phyloP scores from a whole-genome alignment of 2,888 invertebrate species.

The Nephrotoma flavescens region DNA sequence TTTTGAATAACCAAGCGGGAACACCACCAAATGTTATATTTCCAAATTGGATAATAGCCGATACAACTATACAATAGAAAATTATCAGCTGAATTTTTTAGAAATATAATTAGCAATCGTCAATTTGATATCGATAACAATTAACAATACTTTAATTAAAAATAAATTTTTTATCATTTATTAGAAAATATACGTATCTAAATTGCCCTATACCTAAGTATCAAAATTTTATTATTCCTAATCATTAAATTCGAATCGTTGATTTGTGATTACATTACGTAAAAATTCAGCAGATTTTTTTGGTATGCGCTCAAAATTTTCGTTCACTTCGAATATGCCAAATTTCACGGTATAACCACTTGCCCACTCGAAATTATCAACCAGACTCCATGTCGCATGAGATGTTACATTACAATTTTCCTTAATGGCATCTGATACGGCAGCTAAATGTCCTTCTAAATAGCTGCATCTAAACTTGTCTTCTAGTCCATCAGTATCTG shows the following conservation, averaged over 20 bases:
- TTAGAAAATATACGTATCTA: no score
- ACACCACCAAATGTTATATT: conserved; percentile 20
- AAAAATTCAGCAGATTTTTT: background rate
- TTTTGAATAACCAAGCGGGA: conserved; percentile 47
- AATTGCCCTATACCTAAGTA: no score
- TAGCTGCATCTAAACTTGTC: background rate
- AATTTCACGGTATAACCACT: conserved; percentile 34
- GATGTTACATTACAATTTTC: conserved; percentile 33
- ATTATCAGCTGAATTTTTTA: background rate
- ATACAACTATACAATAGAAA: background rate
- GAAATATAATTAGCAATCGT: background rate
- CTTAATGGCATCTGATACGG: conserved; percentile 17
- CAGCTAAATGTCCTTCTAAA: conserved; percentile 14
- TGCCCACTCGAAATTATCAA: conserved; percentile 52
- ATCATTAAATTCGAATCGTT: background rate
- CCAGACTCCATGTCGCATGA: conserved; percentile 44
- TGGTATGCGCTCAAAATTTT: background rate
- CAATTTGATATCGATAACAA: background rate
- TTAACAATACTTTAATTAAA: no score
- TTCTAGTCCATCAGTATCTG: conserved; percentile 17
- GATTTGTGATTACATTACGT: background rate
- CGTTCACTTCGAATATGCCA: background rate
- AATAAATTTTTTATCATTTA: no score
- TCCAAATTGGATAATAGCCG: background rate
- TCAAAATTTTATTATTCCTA: no score